phyloP scores from a whole-genome alignment of 2,113 vertebrate genomes.

The Albula goreensis region DNA sequence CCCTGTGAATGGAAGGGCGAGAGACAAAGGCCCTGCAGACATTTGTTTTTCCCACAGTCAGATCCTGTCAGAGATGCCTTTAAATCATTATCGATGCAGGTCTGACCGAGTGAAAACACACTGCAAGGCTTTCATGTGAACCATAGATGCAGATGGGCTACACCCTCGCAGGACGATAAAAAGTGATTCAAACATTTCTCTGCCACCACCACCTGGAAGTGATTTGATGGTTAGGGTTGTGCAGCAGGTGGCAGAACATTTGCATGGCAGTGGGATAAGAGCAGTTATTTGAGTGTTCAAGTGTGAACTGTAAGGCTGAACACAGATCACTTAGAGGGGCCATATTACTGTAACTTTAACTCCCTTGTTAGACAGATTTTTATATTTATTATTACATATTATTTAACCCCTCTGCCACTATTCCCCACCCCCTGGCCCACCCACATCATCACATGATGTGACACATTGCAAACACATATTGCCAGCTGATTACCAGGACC shows the following conservation, averaged over 20 bases:
- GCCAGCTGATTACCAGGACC: too few species aligned
- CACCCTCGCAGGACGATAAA: constrained; percentile 54
- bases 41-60: neutral
- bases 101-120: constrained; percentile 41
- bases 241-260: constrained; percentile 58
- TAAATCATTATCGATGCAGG: constrained; percentile 36
- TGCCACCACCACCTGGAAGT: constrained; percentile 14
- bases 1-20: constrained; percentile 39
- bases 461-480: too few species aligned
- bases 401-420: too few species aligned
- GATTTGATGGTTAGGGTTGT: neutral
- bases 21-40: constrained; percentile 17
- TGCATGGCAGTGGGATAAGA: constrained; percentile 4
- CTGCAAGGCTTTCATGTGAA: constrained; percentile 50
- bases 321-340: neutral
- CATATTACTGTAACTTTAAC: neutral
- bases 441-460: too few species aligned
- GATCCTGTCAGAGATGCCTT: constrained; percentile 32
- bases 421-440: too few species aligned
- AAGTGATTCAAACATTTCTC: constrained; percentile 41
- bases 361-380: neutral
- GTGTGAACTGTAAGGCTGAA: neutral
- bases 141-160: constrained; percentile 50
- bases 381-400: too few species aligned
- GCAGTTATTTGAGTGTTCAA: constrained; percentile 35